phyloP scores from a whole-genome alignment of 2,113 vertebrate species.

The Cranoglanis bouderius region DNA sequence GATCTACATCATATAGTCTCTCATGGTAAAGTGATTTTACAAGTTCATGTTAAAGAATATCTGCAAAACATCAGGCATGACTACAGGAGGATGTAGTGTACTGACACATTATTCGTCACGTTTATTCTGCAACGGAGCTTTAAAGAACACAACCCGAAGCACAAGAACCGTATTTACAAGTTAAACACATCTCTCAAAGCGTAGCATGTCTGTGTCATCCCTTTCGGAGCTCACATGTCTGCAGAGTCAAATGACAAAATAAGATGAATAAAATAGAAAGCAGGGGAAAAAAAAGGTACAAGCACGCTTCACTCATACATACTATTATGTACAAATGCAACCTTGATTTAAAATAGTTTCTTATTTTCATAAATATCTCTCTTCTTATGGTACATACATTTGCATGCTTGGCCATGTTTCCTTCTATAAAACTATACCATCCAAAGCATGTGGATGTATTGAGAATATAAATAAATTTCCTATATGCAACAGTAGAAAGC shows the following conservation, averaged over 20 bases:
- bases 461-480: constrained; percentile 86
- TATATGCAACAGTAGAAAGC: constrained; percentile 84
- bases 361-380: constrained; percentile 71
- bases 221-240: constrained; percentile 65
- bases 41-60: neutral
- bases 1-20: neutral
- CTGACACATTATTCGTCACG: neutral
- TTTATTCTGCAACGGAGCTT: constrained; percentile 71
- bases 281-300: constrained; percentile 57
- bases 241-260: constrained; percentile 44
- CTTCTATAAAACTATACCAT: constrained; percentile 80
- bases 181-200: constrained; percentile 72
- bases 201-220: constrained; percentile 73
- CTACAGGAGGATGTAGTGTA: neutral
- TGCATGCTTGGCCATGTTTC: constrained; percentile 80
- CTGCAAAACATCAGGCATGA: neutral
- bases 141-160: constrained; percentile 75
- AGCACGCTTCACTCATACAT: constrained; percentile 54
- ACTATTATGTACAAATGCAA: constrained; percentile 70
- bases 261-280: constrained; percentile 57
- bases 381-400: constrained; percentile 78
- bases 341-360: constrained; percentile 72
- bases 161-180: constrained; percentile 87
- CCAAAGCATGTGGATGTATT: constrained; percentile 76
- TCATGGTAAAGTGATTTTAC: neutral